These are phyloP conservation scores for Cydia fagiglandana DNA, from an alignment of 1,140 invertebrate genomes.

Conservation along the genomic window DNA sequence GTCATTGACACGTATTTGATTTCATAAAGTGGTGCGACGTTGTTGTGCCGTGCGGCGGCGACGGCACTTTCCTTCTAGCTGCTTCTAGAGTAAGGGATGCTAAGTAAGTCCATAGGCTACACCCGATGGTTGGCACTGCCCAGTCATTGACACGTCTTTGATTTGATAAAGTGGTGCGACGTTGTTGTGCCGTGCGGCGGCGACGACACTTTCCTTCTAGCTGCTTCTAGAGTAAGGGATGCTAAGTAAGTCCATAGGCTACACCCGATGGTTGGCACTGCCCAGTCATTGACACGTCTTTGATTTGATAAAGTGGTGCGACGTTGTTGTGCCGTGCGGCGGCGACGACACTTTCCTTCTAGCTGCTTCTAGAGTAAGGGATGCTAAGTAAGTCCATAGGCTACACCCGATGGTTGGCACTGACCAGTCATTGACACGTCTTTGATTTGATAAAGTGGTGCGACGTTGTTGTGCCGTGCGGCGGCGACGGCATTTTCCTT, in stretches of 20 bases:
- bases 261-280: too few relatives aligned
- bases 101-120: constrained; percentile 55
- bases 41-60: constrained; percentile 97
- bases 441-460: constrained; percentile 91
- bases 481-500: constrained; percentile 99
- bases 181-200: constrained; percentile 98
- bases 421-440: too few relatives aligned
- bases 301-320: constrained; percentile 93
- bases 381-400: too few relatives aligned
- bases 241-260: too few relatives aligned
- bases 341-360: constrained; percentile 99
- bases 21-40: constrained; percentile 95
- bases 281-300: too few relatives aligned
- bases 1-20: constrained; percentile 58
- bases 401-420: too few relatives aligned
- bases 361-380: constrained; percentile 53
- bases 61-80: constrained; percentile 98
- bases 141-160: constrained; percentile 40
- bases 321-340: too few relatives aligned
- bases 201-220: constrained; percentile 98
- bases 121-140: too few relatives aligned
- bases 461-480: constrained; percentile 96
- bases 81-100: constrained; percentile 88
- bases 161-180: constrained; percentile 94
- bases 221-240: too few relatives aligned